Evolutionary conservation across 2,797 vertebrate species (phyloP).

Genomic region (Antennarius maculatus): DNA sequence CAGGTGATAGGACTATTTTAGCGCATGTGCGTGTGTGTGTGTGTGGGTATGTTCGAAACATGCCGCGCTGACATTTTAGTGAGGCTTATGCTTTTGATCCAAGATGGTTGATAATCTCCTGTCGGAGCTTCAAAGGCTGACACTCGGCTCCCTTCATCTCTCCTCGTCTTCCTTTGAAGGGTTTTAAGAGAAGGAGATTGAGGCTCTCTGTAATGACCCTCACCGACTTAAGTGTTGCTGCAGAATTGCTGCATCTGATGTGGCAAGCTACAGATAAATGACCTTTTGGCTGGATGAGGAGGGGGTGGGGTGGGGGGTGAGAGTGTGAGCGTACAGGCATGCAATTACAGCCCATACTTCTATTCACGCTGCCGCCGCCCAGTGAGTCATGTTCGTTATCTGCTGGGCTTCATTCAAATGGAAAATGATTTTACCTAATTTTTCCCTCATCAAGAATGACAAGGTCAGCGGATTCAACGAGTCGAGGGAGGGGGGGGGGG

Average conservation of each 20-base stretch:
- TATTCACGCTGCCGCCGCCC: constrained; percentile 32
- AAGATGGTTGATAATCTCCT: constrained; percentile 70
- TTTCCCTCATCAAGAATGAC: constrained; percentile 64
- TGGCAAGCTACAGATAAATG: constrained; percentile 63
- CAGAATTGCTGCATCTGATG: constrained; percentile 43
- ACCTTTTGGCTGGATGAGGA: constrained; percentile 54
- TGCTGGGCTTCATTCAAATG: constrained; percentile 64
- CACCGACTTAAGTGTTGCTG: constrained; percentile 32
- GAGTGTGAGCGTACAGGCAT: constrained; percentile 31
- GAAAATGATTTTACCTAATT: constrained; percentile 69
- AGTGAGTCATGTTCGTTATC: constrained; percentile 69
- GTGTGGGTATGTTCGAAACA: constrained; percentile 25
- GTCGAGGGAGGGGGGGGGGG: constrained; percentile 39
- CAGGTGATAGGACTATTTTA: constrained; percentile 24
- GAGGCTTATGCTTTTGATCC: constrained; percentile 51
- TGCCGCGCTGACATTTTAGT: constrained; percentile 56
- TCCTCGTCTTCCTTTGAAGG: constrained; percentile 71
- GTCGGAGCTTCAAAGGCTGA: constrained; percentile 71
- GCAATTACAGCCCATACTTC: constrained; percentile 53
- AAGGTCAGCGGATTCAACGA: constrained; percentile 72
- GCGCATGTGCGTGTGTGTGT: background rate
- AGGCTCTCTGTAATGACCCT: constrained; percentile 56
- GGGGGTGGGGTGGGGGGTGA: constrained; percentile 17
- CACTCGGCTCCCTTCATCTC: constrained; percentile 60
- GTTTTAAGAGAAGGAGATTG: constrained; percentile 67